A percentile compares a stretch with the other conserved stretches of the same genome.
phyloP scores from a whole-genome alignment of 2,888 invertebrate genomes.

The Sclerodermus sp. region DNA sequence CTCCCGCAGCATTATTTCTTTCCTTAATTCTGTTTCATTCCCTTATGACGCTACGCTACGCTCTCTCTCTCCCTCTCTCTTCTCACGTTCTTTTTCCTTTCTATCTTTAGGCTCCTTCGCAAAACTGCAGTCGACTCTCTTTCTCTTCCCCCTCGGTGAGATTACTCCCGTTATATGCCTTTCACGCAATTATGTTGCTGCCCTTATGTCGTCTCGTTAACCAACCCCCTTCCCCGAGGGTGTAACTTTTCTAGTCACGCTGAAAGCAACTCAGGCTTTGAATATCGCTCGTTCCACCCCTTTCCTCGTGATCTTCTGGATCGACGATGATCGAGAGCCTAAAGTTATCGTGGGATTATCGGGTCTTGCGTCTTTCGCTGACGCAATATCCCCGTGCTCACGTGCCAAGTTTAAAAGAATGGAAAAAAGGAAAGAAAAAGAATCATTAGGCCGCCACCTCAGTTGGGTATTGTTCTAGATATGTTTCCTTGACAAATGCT shows the following conservation, averaged over 20 bases:
- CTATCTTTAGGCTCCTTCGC: constrained; percentile 10
- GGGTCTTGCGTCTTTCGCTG: too few species aligned
- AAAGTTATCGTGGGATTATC: too few species aligned
- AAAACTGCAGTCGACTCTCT: constrained; percentile 20
- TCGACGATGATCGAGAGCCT: too few species aligned
- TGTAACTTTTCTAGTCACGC: not conserved
- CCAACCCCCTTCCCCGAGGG: constrained; percentile 22
- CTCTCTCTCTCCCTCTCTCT: constrained; percentile 4
- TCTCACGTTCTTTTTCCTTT: not conserved
- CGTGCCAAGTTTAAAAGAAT: too few species aligned
- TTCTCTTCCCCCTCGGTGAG: constrained; percentile 21
- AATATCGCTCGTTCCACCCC: too few species aligned
- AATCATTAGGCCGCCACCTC: too few species aligned
- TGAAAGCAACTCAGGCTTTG: too few species aligned
- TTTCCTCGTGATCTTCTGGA: too few species aligned
- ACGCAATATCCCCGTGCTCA: too few species aligned
- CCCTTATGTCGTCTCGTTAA: constrained; percentile 43
- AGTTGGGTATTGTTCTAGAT: too few species aligned
- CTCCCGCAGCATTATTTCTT: constrained; percentile 31
- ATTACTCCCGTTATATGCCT: constrained; percentile 41
- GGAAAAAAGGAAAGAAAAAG: too few species aligned
- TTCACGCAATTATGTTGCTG: constrained; percentile 41
- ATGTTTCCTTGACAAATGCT: not conserved
- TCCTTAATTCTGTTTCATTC: constrained; percentile 35
- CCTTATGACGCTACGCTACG: constrained; percentile 12